phyloP scores from a whole-genome alignment of 2,113 vertebrate species.

The Connochaetes taurinus region DNA sequence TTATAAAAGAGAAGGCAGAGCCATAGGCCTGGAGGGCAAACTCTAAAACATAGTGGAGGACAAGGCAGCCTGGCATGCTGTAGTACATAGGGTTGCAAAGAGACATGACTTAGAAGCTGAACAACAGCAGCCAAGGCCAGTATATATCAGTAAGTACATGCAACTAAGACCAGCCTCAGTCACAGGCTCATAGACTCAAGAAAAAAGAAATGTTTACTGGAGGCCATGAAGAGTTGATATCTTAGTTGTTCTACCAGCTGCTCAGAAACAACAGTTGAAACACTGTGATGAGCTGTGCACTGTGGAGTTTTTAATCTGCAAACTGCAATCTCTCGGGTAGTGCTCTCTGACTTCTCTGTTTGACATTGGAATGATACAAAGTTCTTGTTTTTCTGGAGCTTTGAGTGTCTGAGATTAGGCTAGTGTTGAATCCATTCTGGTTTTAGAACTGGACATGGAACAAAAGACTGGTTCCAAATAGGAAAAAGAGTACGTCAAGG shows the following conservation, averaged over 20 bases:
- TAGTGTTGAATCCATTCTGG: background rate
- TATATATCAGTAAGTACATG: background rate
- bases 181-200: background rate
- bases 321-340: background rate
- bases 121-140: background rate
- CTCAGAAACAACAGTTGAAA: background rate
- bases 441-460: background rate
- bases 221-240: background rate
- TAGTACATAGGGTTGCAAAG: background rate
- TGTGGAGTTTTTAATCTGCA: background rate
- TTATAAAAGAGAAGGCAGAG: too few relatives aligned
- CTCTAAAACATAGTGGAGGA: background rate
- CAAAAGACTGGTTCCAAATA: too few relatives aligned
- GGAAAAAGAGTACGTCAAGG: too few relatives aligned
- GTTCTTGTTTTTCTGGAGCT: background rate
- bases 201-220: background rate
- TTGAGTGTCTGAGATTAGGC: background rate
- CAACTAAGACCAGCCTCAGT: background rate
- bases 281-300: background rate
- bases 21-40: background rate
- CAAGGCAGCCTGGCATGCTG: background rate
- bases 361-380: background rate
- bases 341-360: background rate
- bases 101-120: background rate
- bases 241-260: background rate